Base-by-base conservation (phyloP, 2,888 invertebrate species). In the Drosophila birchii region DNA sequence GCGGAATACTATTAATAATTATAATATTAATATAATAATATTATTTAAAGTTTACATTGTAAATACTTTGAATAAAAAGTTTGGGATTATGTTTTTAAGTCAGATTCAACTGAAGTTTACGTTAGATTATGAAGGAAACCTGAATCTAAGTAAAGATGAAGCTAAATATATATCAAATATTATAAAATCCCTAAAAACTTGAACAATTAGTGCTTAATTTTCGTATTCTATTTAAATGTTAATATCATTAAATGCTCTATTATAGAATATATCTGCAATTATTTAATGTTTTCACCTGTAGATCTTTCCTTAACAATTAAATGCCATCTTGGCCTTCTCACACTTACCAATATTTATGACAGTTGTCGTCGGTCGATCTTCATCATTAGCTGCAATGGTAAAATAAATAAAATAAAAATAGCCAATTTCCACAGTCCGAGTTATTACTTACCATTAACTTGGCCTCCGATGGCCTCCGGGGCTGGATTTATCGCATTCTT, bases 281-380 rank as follows among this genome's bases (percentile, higher is more conserved):
- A 12, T 18, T 32, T 14, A 34, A 34, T 20, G 2, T 32, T 0
- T 32, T 0, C 1, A 4, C 12, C 47, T 20, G 14, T 32, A 4
- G 8, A 14, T 7, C 7, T 18, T 20, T 34, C 20, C 5, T 6
- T 3, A 11, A 23, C 9, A 9, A 11, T 23, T 36, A 11, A 53
- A 5, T 36, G 51, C 16, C 34, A 18, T 51, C 49, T 41, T 47
- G n/a, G 11, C 20, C 34, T 51, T 34, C 9, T 56, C 38, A 14
- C 11, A 80, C 86, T 86, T 76, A 86, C 85, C 85, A 55, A 86
- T 86, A 54, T 88, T 77, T 55, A 86, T 86, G 55, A 88, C 71
- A 20, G 75, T 88, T 11, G 78, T 75, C 20, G 74, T 74, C 14
- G 80, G 60, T 9, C 61, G 64, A 47, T 82, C 68, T 18, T 26